phyloP scores from a whole-genome alignment of 92 coral and sea anemone species.

The Porites evermanni region DNA sequence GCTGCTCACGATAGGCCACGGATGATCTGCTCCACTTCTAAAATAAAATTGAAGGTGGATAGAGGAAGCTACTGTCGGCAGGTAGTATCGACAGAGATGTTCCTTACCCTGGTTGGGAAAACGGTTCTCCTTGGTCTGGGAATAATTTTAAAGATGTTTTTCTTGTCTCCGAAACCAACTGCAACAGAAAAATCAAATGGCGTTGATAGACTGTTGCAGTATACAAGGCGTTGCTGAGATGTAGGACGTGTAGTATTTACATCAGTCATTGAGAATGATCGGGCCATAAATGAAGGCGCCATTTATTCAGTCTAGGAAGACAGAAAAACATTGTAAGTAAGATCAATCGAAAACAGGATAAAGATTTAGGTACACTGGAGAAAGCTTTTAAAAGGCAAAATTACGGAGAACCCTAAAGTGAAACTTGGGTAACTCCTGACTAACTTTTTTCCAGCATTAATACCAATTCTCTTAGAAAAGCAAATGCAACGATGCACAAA shows the following conservation, averaged over 20 bases:
- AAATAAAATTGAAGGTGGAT: too few relatives aligned
- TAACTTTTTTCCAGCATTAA: too few relatives aligned
- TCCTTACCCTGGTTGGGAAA: not conserved
- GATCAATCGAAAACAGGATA: too few relatives aligned
- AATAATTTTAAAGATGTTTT: slow-evolving; percentile 25
- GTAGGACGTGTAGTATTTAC: not conserved
- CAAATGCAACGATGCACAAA: too few relatives aligned
- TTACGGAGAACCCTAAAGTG: too few relatives aligned
- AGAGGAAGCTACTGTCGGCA: too few relatives aligned
- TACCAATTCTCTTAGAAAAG: too few relatives aligned
- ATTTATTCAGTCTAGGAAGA: slow-evolving; percentile 7
- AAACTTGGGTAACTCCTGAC: too few relatives aligned
- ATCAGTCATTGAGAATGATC: slow-evolving; percentile 26
- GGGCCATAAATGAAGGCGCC: slow-evolving; percentile 9
- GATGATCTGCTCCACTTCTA: too few relatives aligned
- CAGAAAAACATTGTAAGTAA: not conserved
- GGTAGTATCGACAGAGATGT: not conserved
- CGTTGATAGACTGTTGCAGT: not conserved
- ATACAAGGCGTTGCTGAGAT: not conserved
- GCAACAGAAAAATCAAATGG: slow-evolving; percentile 38
- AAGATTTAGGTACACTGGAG: too few relatives aligned
- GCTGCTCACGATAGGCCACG: too few relatives aligned
- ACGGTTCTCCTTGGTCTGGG: slow-evolving; percentile 10
- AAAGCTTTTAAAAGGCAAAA: too few relatives aligned
- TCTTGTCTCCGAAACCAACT: slow-evolving; percentile 25